phyloP scores from a whole-genome alignment of 2,888 invertebrate genomes.

The Mimas tiliae region DNA sequence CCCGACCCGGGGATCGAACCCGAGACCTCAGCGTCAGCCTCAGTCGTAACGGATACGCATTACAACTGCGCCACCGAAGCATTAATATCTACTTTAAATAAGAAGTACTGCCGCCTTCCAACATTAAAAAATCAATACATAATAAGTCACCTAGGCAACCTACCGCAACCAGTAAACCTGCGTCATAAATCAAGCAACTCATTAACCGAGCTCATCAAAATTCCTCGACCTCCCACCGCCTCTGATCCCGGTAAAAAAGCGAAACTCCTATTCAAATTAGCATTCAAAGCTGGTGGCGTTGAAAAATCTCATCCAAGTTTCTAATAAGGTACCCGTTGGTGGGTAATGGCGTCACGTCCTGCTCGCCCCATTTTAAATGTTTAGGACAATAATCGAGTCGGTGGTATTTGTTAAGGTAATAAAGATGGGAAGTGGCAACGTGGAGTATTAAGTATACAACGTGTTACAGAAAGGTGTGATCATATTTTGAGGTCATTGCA shows the following conservation, averaged over 20 bases:
- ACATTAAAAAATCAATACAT: neutral
- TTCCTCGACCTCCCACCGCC: constrained; percentile 15
- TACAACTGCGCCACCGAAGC: too few species aligned
- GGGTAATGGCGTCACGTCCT: constrained; percentile 60
- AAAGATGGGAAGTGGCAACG: neutral
- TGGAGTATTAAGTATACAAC: too few species aligned
- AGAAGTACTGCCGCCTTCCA: neutral
- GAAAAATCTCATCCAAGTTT: constrained; percentile 70
- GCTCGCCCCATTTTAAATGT: constrained; percentile 69
- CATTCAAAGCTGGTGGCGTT: constrained; percentile 51
- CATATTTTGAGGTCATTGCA: too few species aligned
- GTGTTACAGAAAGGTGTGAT: too few species aligned
- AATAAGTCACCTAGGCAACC: neutral
- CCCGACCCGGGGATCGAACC: too few species aligned
- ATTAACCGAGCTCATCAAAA: constrained; percentile 20
- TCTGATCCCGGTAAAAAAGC: constrained; percentile 16
- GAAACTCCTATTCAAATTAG: constrained; percentile 49
- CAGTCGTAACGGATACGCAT: too few species aligned
- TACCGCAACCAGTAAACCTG: constrained; percentile 6
- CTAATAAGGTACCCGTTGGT: constrained; percentile 50
- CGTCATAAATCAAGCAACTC: constrained; percentile 23
- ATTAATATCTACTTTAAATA: neutral
- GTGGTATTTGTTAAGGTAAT: neutral
- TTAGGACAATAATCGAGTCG: constrained; percentile 67
- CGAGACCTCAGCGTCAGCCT: too few species aligned